These are phyloP conservation scores for Cryptoblepharus egeriae DNA, from an alignment of 2,797 vertebrate species.

Conservation along the genomic window DNA sequence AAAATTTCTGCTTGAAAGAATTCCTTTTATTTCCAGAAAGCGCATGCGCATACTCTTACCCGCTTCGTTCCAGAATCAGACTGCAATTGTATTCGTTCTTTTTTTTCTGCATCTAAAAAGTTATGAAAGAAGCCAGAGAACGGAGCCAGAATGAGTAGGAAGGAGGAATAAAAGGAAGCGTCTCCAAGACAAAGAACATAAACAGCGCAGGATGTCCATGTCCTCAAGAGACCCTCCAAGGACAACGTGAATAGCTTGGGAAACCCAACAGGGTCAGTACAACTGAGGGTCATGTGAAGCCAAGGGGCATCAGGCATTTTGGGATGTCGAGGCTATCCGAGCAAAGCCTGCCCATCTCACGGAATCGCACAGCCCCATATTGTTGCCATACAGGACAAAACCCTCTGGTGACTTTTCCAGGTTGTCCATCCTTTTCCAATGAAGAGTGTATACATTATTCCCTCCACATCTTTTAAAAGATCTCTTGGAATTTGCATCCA, in stretches of 20 bases:
- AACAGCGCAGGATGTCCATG: neutral
- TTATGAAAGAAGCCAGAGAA: conserved; percentile 23
- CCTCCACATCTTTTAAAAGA: no score
- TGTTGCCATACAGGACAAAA: no score
- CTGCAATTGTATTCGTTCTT: conserved; percentile 31
- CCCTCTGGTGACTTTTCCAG: no score
- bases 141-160: conserved; percentile 20
- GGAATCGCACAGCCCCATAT: no score
- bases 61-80: neutral
- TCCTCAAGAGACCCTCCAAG: neutral
- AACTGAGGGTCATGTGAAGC: conserved; percentile 40
- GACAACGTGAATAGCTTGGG: neutral
- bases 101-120: conserved; percentile 21
- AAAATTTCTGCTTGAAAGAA: no score
- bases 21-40: neutral
- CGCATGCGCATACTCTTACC: accelerated
- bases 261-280: conserved; percentile 13
- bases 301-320: conserved; percentile 32
- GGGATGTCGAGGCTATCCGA: neutral
- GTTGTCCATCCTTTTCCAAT: no score
- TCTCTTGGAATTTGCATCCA: no score
- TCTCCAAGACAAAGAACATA: conserved; percentile 14
- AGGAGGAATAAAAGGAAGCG: neutral
- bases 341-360: no score
- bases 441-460: no score